Conservation (phyloP, 2,888 invertebrate genomes). For the Strigamia transsilvanica region DNA sequence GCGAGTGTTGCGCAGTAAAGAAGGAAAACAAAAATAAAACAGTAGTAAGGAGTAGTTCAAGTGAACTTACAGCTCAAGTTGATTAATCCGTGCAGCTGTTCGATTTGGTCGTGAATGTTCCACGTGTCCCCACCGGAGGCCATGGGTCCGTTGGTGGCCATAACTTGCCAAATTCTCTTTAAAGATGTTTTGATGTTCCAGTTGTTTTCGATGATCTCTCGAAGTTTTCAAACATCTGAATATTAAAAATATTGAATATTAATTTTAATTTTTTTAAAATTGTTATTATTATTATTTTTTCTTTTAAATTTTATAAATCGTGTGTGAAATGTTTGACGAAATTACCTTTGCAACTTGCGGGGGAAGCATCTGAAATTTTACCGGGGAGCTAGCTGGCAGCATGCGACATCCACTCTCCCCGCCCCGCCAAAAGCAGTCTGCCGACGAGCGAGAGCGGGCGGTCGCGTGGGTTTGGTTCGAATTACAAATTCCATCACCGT, state of each 20-base stretch:
- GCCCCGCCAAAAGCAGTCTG: slow-evolving; percentile 14
- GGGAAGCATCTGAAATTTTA: not conserved
- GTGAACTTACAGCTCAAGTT: slow-evolving; percentile 38
- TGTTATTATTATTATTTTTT: too few species aligned
- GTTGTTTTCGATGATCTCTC: not conserved
- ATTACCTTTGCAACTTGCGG: not conserved
- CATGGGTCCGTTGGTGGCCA: slow-evolving; percentile 28
- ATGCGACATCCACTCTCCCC: slow-evolving; percentile 18
- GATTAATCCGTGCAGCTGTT: slow-evolving; percentile 43
- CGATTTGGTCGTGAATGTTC: slow-evolving; percentile 37
- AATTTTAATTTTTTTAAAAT: not conserved
- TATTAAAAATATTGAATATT: not conserved
- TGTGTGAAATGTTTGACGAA: not conserved
- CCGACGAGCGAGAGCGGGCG: not conserved
- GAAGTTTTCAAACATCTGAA: not conserved
- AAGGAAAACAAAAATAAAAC: not conserved
- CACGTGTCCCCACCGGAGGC: slow-evolving; percentile 28
- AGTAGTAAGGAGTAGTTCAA: not conserved
- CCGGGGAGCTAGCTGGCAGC: slow-evolving; percentile 8
- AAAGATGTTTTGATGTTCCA: not conserved
- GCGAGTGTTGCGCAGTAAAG: not conserved
- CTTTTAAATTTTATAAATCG: not conserved
- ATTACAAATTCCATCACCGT: not conserved
- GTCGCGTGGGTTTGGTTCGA: not conserved
- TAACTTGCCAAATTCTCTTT: not conserved